Base-by-base conservation (phyloP, 2,113 vertebrate genomes). In the Jacana jacana region DNA sequence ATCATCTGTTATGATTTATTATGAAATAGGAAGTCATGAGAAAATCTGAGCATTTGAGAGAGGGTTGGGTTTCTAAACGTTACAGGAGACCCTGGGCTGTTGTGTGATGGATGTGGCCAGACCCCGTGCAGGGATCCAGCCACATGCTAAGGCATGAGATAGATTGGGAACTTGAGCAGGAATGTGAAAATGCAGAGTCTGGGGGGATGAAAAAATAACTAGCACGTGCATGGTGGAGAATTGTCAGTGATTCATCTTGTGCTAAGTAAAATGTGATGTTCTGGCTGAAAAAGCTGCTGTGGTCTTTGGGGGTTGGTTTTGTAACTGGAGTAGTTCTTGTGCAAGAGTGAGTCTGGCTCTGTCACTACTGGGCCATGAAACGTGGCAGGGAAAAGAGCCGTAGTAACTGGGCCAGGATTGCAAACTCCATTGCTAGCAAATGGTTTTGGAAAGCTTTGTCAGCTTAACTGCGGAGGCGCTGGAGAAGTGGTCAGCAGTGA, bases 91-190 rank as follows among this genome's bases (percentile, higher is more conserved):
- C 51, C n/a, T 77, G 22, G 39, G 7, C 20, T 81, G 15, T 48
- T 84, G 7, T 35, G 30, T 54, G 39, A 22, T 40, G 20, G 33
- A 28, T 44, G 17, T 72, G 66, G 24, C 30, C 63, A 63, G 55
- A n/a, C 11, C 5, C 20, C 19, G 1, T 1, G 0, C 5, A 27
- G 35, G 8, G 44, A 27, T 24, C 17, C 25, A 46, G 28, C 24
- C 65, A 17, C 65, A 70, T 7, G 27, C 16, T 16, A 58, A 64
- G 15, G n/a, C 30, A 37, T 20, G 52, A 15, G 39, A 64, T 27
- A 17, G 30, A 22, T 0, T 15, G 51, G 10, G 31, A 48, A 18
- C 35, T 39, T 13, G 17, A 63, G 58, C 20, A 23, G 12, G 35
- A 70, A 23, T 10, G 15, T 33, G 17, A 33, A 75, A 66, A 68